Evolutionary conservation across 2,888 invertebrate species (phyloP), one percentile per base, ranked within the genome.

Genomic region (Sinohyriopsis cumingii): DNA sequence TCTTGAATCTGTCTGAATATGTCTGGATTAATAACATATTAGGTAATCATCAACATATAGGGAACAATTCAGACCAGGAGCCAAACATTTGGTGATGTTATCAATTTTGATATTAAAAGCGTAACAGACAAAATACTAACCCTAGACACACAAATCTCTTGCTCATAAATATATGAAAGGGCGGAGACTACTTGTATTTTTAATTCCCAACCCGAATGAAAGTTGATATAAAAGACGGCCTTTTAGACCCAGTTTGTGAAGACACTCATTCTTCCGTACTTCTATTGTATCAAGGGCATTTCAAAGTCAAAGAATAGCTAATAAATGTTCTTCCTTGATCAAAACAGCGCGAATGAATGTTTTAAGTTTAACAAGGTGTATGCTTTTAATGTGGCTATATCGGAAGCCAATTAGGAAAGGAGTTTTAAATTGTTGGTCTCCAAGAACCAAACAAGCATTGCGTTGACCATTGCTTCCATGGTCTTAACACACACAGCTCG

Each of bases 381-480:
- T 76, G 9, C 62, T 22, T 61, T 73, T 77, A 45, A 67, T 68
- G 28, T 71, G 59, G 25, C 68, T 25, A n/a, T 71, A 55, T 33
- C 77, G 33, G 63, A 80, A 80, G 3, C 78, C 72, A 62, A 72
- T 67, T 61, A 82, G 81, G 24, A 53, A 25, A 2, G 56, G 53
- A 6, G 80, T n/a, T 79, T 55, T 5, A 77, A 68, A 55, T 71
- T 65, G 28, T 78, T 68, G 15, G 68, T 57, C 59, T 81, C 79
- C 15, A 82, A 67, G 33, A 68, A 69, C 77, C 77, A 80, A n/a
- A 77, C 68, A 15, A 82, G 75, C 2, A 82, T 67, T 25, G 72
- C 61, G 59, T 79, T 82, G 7, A 84, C 71, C 76, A 83, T 79
- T 57, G 72, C 55, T 63, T 82, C 82, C 76, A 83, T 71, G 0